phyloP scores from a whole-genome alignment of 2,113 vertebrate genomes.

The Pelecanoides urinatrix region DNA sequence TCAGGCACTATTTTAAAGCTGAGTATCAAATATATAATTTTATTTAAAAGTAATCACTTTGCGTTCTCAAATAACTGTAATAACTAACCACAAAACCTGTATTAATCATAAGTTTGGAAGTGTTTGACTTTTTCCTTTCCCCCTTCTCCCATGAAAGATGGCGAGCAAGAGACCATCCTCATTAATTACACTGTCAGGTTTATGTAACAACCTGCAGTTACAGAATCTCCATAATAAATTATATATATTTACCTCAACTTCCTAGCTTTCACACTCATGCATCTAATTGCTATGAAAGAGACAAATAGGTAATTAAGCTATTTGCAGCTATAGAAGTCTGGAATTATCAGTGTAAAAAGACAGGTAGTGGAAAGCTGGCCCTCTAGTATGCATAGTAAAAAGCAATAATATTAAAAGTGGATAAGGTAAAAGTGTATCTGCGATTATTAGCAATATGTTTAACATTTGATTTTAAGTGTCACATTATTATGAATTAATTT shows the following conservation, averaged over 20 bases:
- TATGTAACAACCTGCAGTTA: slow-evolving; percentile 19
- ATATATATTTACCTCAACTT: slow-evolving; percentile 39
- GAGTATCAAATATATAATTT: neutral
- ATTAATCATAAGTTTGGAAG: neutral
- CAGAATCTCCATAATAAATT: slow-evolving; percentile 30
- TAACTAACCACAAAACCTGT: neutral
- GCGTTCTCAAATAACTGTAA: neutral
- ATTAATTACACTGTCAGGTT: slow-evolving; percentile 43
- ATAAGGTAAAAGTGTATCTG: neutral
- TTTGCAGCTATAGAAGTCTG: neutral
- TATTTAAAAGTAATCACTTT: neutral
- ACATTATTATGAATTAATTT: slow-evolving; percentile 54
- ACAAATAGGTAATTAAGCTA: slow-evolving; percentile 51
- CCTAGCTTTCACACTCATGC: neutral
- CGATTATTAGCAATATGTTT: slow-evolving; percentile 35
- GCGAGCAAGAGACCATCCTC: neutral
- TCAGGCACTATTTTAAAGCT: neutral
- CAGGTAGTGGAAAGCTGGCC: neutral
- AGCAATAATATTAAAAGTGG: neutral
- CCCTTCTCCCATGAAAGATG: neutral
- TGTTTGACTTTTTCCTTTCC: neutral
- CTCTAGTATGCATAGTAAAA: neutral
- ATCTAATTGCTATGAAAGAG: slow-evolving; percentile 36
- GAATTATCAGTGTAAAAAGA: neutral
- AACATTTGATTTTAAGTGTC: slow-evolving; percentile 23